Conservation (phyloP, 2,888 invertebrate genomes). For the Pandemis heparana region DNA sequence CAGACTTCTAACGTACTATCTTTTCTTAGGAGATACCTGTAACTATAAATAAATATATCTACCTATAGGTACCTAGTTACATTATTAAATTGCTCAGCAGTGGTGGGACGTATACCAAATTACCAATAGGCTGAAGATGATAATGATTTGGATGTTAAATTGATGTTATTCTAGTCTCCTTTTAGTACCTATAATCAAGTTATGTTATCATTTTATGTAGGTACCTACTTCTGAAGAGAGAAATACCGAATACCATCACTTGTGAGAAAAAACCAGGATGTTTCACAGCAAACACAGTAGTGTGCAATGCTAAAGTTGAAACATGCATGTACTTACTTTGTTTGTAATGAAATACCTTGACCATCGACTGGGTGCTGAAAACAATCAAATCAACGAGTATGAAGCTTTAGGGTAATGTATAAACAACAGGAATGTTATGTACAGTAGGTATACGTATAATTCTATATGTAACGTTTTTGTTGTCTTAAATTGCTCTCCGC, state of each 20-base stretch:
- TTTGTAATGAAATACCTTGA: conserved; percentile 81
- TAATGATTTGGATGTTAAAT: too few relatives aligned
- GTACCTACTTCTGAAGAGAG: not conserved
- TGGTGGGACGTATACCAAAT: too few relatives aligned
- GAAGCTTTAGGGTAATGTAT: conserved; percentile 80
- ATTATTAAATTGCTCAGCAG: too few relatives aligned
- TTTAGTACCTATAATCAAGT: not conserved
- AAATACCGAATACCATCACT: not conserved
- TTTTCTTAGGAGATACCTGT: too few relatives aligned
- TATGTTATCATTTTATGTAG: not conserved
- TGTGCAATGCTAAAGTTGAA: conserved; percentile 82
- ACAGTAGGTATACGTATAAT: conserved; percentile 83
- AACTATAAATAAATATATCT: too few relatives aligned
- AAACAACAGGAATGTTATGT: conserved; percentile 86
- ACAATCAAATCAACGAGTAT: conserved; percentile 29
- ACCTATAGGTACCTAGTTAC: too few relatives aligned
- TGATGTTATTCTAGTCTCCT: too few relatives aligned
- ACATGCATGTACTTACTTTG: conserved; percentile 86
- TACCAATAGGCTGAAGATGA: too few relatives aligned
- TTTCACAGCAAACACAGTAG: conserved; percentile 85
- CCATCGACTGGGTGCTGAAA: conserved; percentile 3
- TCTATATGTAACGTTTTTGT: conserved; percentile 87
- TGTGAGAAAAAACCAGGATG: conserved; percentile 58
- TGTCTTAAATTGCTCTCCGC: conserved; percentile 84
- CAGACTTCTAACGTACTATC: too few relatives aligned